A percentile compares a stretch with the other conserved stretches of the same genome.
Evolutionary conservation across 2,888 invertebrate genomes (phyloP).

Genomic region (Trachelus iudaicus): DNA sequence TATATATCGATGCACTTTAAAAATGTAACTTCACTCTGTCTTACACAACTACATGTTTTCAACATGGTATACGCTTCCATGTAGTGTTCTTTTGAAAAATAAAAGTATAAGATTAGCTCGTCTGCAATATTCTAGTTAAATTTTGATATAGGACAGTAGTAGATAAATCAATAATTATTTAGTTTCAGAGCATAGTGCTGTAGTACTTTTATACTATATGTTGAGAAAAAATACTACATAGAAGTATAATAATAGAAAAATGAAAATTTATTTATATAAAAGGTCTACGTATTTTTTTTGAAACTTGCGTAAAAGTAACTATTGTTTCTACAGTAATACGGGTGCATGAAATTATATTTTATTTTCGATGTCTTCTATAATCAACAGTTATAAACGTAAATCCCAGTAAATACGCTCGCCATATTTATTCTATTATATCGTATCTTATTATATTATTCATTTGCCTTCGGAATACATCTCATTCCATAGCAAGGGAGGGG

Average conservation of each 20-base stretch:
- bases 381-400: background rate
- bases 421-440: background rate
- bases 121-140: background rate
- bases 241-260: background rate
- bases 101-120: background rate
- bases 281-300: background rate
- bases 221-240: background rate
- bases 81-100: background rate
- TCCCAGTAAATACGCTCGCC: background rate
- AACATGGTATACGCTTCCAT: background rate
- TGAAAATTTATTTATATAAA: background rate
- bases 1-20: background rate
- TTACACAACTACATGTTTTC: background rate
- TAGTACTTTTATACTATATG: background rate
- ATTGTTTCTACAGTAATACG: background rate
- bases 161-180: background rate
- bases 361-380: background rate
- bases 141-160: background rate
- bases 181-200: background rate
- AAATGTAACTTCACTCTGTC: background rate
- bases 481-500: background rate
- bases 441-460: background rate
- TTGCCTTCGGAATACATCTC: background rate
- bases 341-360: background rate
- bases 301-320: background rate